Evolutionary conservation across 2,797 vertebrate species (phyloP).

Genomic region (Notoglanidium macrostoma): DNA sequence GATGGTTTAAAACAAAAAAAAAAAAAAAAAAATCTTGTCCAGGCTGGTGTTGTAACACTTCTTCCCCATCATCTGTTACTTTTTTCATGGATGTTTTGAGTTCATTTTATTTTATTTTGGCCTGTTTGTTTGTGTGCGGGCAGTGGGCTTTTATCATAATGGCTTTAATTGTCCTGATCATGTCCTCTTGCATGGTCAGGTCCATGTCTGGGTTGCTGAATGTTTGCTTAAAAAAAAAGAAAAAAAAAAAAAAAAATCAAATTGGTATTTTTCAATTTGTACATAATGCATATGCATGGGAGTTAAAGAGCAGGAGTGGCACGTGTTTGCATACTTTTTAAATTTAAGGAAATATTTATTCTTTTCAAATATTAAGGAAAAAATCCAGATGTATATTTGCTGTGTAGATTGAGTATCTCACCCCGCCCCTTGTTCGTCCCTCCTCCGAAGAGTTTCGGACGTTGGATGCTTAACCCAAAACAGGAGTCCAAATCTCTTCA

Average conservation of each 20-base stretch:
- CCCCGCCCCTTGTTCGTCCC: constrained; percentile 55
- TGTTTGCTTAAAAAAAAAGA: constrained; percentile 77
- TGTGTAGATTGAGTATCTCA: constrained; percentile 84
- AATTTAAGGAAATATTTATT: constrained; percentile 97
- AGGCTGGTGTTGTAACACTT: constrained; percentile 88
- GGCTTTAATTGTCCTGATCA: constrained; percentile 87
- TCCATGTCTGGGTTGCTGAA: constrained; percentile 76
- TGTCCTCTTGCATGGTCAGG: constrained; percentile 72
- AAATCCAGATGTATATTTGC: constrained; percentile 85
- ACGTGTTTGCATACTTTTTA: constrained; percentile 99
- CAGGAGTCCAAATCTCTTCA: constrained; percentile 63
- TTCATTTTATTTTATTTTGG: constrained; percentile 73
- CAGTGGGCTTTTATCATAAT: constrained; percentile 80
- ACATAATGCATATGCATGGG: constrained; percentile 99
- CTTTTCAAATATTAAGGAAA: constrained; percentile 89
- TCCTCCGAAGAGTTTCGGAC: constrained; percentile 57
- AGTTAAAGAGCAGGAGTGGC: constrained; percentile 93
- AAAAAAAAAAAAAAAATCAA: constrained; percentile 76
- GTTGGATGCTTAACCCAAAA: constrained; percentile 62
- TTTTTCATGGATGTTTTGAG: constrained; percentile 66
- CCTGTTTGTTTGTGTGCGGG: constrained; percentile 66
- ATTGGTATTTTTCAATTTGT: constrained; percentile 99
- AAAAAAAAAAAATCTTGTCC: constrained; percentile 69
- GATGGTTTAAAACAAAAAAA: neutral
- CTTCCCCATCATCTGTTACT: constrained; percentile 66